Base-by-base conservation (phyloP, 30 jellyfish, hydroid and myxozoan species). In the Hydra vulgaris region DNA sequence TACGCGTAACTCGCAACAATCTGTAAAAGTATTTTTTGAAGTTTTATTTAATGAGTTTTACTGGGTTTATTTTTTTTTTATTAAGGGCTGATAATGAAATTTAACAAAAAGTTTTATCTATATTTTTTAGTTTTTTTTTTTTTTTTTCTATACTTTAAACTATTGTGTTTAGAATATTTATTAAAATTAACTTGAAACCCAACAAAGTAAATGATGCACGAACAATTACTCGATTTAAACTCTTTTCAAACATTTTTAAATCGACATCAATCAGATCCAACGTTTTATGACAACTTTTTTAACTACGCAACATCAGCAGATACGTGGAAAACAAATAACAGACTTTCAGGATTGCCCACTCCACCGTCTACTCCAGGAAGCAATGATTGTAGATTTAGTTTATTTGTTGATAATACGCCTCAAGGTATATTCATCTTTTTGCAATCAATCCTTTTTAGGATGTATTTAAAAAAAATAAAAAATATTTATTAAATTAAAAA, bases 311-410 rank as follows among this genome's bases (percentile, higher is more conserved):
- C 85, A n/a, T 20, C 76, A 23, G 26, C 61, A 52, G 85, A 78
- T 53, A 15, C 75, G 7, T 78, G 85, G 85, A 78, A 78, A 54
- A 56, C 53, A 21, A 23, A 26, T 4, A 78, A 78, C 8, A 74
- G 85, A 69, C 81, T 70, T 0, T 84, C 83, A 23, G 83, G 81
- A 18, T 56, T 80, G 7, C 87, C 87, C 25, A 80, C 87, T n/a
- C 87, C 87, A 0, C 87, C 87, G 21, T n/a, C 83, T 5, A 80
- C 87, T 5, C 87, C 87, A 0, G 87, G 70, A 4, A 80, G 66
- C 7, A 21, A 15, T 17, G 0, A 27, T 8, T 78, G 61, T 23
- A 66, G 68, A 27, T 78, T 53, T 0, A 71, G 56, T 23, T n/a
- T 53, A 0, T 73, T 68, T 68, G 4, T 68, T 4, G 75, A 68